Conservation (phyloP, 1,140 invertebrate genomes). For the Diorhabda carinulata region DNA sequence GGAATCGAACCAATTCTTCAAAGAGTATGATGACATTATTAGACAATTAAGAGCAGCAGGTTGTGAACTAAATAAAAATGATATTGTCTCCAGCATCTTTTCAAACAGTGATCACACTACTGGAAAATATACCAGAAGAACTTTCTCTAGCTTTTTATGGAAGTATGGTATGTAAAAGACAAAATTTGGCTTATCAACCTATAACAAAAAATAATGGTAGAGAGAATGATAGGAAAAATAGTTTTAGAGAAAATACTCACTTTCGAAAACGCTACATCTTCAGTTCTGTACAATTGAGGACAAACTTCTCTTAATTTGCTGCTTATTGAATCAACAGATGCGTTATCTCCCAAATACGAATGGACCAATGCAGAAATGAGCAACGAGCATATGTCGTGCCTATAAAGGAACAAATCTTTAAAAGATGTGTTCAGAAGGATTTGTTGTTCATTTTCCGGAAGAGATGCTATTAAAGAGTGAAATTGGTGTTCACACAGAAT, state of each 20-base stretch:
- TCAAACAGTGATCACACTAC: too few relatives aligned
- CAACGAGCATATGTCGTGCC: conserved; percentile 74
- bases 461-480: conserved; percentile 69
- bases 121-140: too few relatives aligned
- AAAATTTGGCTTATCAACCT: too few relatives aligned
- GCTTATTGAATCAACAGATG: conserved; percentile 88
- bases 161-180: too few relatives aligned
- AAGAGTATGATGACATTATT: too few relatives aligned
- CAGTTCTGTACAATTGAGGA: conserved; percentile 88
- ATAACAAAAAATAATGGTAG: background rate
- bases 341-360: conserved; percentile 91
- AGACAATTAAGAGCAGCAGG: too few relatives aligned
- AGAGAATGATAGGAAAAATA: background rate
- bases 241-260: conserved; percentile 48
- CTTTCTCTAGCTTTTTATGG: too few relatives aligned
- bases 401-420: conserved; percentile 77
- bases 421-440: conserved; percentile 57
- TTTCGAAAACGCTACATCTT: conserved; percentile 94
- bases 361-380: conserved; percentile 74
- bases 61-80: too few relatives aligned
- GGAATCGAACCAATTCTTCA: too few relatives aligned
- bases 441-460: conserved; percentile 58
- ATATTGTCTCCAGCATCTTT: too few relatives aligned
- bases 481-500: conserved; percentile 91
- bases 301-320: conserved; percentile 84